These are phyloP conservation scores for Trichomalopsis sarcophagae DNA, from an alignment of 1,140 invertebrate genomes.

Conservation along the genomic window DNA sequence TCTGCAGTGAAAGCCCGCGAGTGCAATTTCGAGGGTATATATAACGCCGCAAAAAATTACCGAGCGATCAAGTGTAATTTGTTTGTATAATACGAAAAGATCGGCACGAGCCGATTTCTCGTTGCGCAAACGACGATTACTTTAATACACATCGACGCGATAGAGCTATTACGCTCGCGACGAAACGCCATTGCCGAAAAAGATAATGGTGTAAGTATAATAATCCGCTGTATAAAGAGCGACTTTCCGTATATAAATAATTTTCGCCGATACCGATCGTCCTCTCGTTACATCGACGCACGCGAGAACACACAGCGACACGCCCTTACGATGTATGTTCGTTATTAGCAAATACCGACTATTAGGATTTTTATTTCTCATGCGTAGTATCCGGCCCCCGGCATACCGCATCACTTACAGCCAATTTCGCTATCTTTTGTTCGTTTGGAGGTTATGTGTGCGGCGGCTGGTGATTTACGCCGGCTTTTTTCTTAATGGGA, in stretches of 20 bases:
- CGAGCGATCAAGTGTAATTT: not conserved
- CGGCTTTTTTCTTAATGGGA: conserved; percentile 38
- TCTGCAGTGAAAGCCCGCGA: not conserved
- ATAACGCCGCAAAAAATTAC: not conserved
- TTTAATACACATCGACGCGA: no score
- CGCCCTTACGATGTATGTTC: conserved; percentile 69
- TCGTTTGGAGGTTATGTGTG: not conserved
- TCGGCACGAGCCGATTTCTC: not conserved
- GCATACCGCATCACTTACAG: conserved; percentile 22
- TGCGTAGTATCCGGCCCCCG: not conserved
- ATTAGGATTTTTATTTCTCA: conserved; percentile 65
- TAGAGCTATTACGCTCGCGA: no score
- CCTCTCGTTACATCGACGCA: not conserved
- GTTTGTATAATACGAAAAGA: not conserved
- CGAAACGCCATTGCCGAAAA: not conserved
- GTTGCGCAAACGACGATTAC: no score
- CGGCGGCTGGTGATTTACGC: conserved; percentile 44
- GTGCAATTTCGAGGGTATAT: no score
- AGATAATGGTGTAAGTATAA: not conserved
- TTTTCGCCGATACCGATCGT: not conserved
- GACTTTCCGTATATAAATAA: not conserved
- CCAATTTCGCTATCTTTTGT: conserved; percentile 47
- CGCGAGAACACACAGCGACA: conserved; percentile 49
- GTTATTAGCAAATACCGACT: conserved; percentile 67
- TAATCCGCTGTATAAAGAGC: no score